Base-by-base conservation (phyloP, 2,888 invertebrate species). In the Xanthia togata region DNA sequence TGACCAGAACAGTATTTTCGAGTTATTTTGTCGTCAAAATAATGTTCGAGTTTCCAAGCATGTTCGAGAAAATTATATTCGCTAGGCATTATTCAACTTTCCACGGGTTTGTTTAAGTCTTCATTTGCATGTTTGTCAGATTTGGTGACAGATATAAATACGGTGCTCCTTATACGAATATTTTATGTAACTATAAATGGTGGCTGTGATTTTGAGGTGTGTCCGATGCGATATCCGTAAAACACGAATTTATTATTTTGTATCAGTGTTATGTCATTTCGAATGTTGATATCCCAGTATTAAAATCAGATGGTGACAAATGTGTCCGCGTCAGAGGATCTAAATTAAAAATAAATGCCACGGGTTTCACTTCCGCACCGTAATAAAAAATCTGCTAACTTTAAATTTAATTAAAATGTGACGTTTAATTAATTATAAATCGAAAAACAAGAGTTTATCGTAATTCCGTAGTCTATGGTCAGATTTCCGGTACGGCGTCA, bases 101-200 rank as follows among this genome's bases (percentile, higher is more conserved):
- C 73, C 59, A 50, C 11, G 55, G 17, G 47, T 62, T 73, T 70
- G 50, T 60, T 73, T 50, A 62, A 59, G 62, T 47, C 69, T 75
- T 70, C 57, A 72, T 82, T 76, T 72, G 79, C 72, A 79, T 82
- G 59, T 68, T 74, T 79, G 73, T 77, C 41, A 55, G 59, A 79
- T 74, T 79, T 75, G 70, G 71, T 76, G 81, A 73, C 73, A 83
- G 79, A 83, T 75, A 76, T 83, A 82, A 84, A 73, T 81, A 83
- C 70, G 65, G 72, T 79, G 73, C 87, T 73, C 62, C 74, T 76
- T 70, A 84, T 81, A 77, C 62, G 68, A 75, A 81, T 83, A 80
- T 83, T 83, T 81, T 85, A 78, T 84, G 74, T 83, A 81, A 73
- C 87, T 86, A 85, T 89, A 88, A 84, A 89, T 87, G 85, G 87